These are phyloP conservation scores for Pogonocichla stellata DNA, from an alignment of 2,113 vertebrate species.

Conservation along the genomic window DNA sequence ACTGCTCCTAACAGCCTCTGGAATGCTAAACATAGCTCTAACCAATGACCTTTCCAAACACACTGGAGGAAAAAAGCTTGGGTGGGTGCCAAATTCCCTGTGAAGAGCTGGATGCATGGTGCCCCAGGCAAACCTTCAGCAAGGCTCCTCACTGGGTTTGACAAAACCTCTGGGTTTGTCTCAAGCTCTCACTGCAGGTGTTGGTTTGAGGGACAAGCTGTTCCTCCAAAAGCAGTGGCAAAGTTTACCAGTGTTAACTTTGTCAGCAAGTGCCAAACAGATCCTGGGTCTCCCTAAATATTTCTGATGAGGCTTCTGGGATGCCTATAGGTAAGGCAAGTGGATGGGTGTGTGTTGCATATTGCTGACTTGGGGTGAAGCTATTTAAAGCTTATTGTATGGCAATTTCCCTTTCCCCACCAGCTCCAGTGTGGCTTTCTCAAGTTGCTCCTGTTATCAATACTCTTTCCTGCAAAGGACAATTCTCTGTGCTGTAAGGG, in stretches of 20 bases:
- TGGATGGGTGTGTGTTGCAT: not conserved
- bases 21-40: not conserved
- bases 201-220: not conserved
- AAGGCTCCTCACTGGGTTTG: not conserved
- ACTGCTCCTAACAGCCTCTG: not conserved
- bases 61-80: not conserved
- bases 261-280: not conserved
- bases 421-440: not conserved
- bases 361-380: not conserved
- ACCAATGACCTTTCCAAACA: not conserved
- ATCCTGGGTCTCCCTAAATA: not conserved
- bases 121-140: not conserved
- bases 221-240: not conserved
- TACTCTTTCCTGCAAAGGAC: not conserved
- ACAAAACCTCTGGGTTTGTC: not conserved
- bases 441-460: not conserved
- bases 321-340: not conserved
- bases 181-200: not conserved
- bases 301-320: not conserved
- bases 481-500: not conserved
- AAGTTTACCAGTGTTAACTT: not conserved
- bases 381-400: not conserved
- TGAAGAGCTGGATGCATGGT: not conserved
- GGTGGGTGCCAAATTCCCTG: not conserved
- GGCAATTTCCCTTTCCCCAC: not conserved